Evolutionary conservation across 37 sponge, comb jelly and placozoan genomes (phyloP), one percentile per base, ranked within the genome.

Genomic region (Theonella swinhoei): DNA sequence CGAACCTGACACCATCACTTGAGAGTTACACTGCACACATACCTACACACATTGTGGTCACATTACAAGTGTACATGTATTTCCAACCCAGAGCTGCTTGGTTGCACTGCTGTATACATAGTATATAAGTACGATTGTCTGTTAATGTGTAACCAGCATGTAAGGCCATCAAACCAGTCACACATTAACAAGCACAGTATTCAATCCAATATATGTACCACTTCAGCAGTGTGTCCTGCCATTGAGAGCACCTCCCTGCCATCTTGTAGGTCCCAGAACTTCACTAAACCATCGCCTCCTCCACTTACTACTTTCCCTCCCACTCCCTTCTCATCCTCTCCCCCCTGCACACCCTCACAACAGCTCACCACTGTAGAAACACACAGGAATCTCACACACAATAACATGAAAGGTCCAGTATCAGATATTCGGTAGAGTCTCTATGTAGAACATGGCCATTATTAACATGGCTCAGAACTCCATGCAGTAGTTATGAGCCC

Each of bases 161-260:
- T n/a, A n/a, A n/a, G n/a, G n/a, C n/a, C n/a, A n/a, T n/a, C n/a
- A n/a, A n/a, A n/a, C n/a, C n/a, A n/a, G n/a, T n/a, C n/a, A n/a
- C n/a, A n/a, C n/a, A n/a, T n/a, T n/a, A n/a, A n/a, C n/a, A n/a
- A n/a, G n/a, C n/a, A n/a, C n/a, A n/a, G n/a, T n/a, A n/a, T n/a
- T n/a, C n/a, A n/a, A n/a, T n/a, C n/a, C n/a, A n/a, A n/a, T n/a
- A 47, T 14, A 47, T 85, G 42, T 74, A 94, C 95, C 70, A 96
- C 86, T 88, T 96, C 97, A 30, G 87, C 88, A 7, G 54, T 90
- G 69, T 96, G 91, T 64, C 97, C 97, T 14, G 74, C 19, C 33
- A 96, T 43, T 33, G 83, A 77, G 14, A 61, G 64, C 23, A 71
- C 40, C 37, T 75, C 37, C 0, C 77, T 25, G 25, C 91, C 92